These are phyloP conservation scores for Ivindomyrus marchei DNA, from an alignment of 2,113 vertebrate species.

Conservation along the genomic window DNA sequence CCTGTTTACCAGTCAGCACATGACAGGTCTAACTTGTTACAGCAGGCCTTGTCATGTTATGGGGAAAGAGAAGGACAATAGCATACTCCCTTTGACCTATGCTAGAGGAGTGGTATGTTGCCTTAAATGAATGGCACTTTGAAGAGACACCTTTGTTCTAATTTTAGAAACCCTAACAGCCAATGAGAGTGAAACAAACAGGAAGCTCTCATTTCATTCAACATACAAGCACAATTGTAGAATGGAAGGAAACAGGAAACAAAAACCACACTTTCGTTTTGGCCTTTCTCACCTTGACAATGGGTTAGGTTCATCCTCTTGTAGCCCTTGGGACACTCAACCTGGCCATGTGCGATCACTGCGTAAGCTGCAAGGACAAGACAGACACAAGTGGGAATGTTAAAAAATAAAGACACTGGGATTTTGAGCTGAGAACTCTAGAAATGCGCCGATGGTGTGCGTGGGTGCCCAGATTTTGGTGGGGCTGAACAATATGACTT, in stretches of 20 bases:
- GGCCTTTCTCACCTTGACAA: conserved; percentile 80
- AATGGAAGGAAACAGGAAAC: not conserved
- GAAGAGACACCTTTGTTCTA: not conserved
- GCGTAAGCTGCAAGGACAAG: conserved; percentile 60
- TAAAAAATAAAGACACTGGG: conserved; percentile 15
- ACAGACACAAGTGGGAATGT: conserved; percentile 33
- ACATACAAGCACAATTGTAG: not conserved
- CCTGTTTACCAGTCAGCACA: not conserved
- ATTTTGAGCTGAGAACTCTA: not conserved
- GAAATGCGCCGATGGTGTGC: conserved; percentile 27
- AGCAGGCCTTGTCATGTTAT: not conserved
- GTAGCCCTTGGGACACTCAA: conserved; percentile 85
- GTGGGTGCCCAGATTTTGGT: conserved; percentile 13
- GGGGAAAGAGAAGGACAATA: not conserved
- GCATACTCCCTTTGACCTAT: not conserved
- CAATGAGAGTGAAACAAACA: not conserved
- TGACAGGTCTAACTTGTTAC: not conserved
- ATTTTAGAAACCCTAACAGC: not conserved
- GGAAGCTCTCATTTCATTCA: not conserved
- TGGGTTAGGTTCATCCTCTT: conserved; percentile 80
- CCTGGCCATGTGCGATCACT: conserved; percentile 77
- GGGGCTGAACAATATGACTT: conserved; percentile 44
- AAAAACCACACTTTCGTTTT: not conserved
- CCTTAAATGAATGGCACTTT: not conserved
- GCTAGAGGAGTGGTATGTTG: not conserved